phyloP scores from a whole-genome alignment of 2,797 vertebrate species.

The Sparus aurata region DNA sequence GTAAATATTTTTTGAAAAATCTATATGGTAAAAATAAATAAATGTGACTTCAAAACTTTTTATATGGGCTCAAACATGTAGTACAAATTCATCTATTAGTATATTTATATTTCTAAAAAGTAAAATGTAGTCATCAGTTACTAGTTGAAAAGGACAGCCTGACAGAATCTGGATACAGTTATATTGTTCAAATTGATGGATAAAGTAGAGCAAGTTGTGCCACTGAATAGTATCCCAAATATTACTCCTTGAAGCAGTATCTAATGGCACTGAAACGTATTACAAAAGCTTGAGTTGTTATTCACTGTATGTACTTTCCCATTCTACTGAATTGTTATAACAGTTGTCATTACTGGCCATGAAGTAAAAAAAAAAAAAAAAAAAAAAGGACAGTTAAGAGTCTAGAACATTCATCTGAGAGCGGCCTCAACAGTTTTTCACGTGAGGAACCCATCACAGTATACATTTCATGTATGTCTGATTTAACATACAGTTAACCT shows the following conservation, averaged over 20 bases:
- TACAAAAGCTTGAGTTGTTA: constrained; percentile 71
- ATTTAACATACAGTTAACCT: constrained; percentile 47
- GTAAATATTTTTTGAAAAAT: constrained; percentile 92
- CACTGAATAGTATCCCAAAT: constrained; percentile 59
- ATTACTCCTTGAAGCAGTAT: constrained; percentile 59
- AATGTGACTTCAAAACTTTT: constrained; percentile 87
- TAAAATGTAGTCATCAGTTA: constrained; percentile 66
- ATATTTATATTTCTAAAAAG: constrained; percentile 76
- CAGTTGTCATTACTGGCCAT: constrained; percentile 79
- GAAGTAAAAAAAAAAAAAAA: constrained; percentile 41
- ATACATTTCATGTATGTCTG: constrained; percentile 62
- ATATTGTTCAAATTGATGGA: constrained; percentile 51
- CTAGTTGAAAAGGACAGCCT: constrained; percentile 50
- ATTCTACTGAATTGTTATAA: constrained; percentile 56
- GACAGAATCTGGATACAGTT: constrained; percentile 43
- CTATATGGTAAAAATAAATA: constrained; percentile 97
- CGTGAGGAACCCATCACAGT: constrained; percentile 66
- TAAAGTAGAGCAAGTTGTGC: constrained; percentile 60
- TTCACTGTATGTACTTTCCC: constrained; percentile 45
- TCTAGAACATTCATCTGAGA: constrained; percentile 64
- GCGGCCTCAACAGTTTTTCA: constrained; percentile 55
- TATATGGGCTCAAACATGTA: constrained; percentile 86
- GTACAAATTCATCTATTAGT: constrained; percentile 85
- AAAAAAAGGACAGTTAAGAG: constrained; percentile 39
- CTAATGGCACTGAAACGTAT: constrained; percentile 63